Base-by-base conservation (phyloP, 2,113 vertebrate genomes). In the Garra rufa region DNA sequence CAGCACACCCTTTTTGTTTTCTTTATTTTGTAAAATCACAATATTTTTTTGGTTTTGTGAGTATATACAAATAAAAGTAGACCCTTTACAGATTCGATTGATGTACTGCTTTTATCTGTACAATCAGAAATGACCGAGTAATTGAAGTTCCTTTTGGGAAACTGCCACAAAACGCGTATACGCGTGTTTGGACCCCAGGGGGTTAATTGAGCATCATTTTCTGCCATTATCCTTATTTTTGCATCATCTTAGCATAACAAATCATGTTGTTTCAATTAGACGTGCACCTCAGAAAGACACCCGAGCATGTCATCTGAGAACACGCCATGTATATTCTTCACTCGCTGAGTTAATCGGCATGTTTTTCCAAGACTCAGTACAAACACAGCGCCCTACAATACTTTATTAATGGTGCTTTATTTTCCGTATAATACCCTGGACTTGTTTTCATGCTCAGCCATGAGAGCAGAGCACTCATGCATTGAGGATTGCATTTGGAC, bases 401-500 rank as follows among this genome's bases (percentile, higher is more conserved):
- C 8, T 83, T 70, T 50, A 73, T 74, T 44, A 44, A 83, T 10
- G 41, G 9, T 13, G 46, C 9, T 13, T 26, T 28, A 34, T 74
- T 67, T 79, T 63, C 44, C 21, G 19, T 55, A 28, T 55, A 86
- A 74, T 67, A 34, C 38, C 15, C 10, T 63, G 43, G 15, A 70
- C 30, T 43, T 63, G 76, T 34, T 79, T n/a, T 61, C 34, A 28
- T 34, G 21, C 48, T 82, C 55, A 46, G 15, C 28, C 24, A 44
- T 44, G n/a, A 50, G 28, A 55, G 46, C 19, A 28, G 28, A 43
- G 46, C 67, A 26, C 48, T 57, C 48, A 59, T 43, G 48, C n/a
- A 73, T 44, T 71, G 21, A 28, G 50, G 50, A 81, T 67, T 67
- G 46, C 43, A 34, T 52, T 76, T 76, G 24, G 24, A 76, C 48